Evolutionary conservation across 2,113 vertebrate genomes (phyloP).

Genomic region (Caranx ignobilis): DNA sequence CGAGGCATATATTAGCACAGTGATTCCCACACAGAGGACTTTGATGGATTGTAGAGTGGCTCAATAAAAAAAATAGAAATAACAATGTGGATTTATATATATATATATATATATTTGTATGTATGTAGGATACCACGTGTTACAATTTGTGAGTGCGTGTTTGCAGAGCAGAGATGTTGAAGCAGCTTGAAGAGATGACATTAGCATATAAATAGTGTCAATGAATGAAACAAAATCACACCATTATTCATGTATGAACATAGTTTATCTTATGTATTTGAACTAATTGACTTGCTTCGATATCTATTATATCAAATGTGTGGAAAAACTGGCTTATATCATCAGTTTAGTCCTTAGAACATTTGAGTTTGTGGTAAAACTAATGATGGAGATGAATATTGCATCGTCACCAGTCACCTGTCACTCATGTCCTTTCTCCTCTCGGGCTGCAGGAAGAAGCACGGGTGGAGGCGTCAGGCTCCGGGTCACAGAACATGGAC

Average conservation of each 20-base stretch:
- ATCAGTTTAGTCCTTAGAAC: not conserved
- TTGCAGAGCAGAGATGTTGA: not conserved
- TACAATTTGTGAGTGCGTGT: too few relatives aligned
- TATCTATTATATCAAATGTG: not conserved
- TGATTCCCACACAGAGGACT: not conserved
- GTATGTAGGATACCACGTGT: not conserved
- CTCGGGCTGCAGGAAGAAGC: slow-evolving; percentile 89
- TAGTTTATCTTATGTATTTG: not conserved
- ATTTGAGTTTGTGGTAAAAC: not conserved
- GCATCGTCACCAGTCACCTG: not conserved
- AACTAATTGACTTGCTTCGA: not conserved
- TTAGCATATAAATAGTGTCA: too few relatives aligned
- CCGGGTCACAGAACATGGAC: slow-evolving; percentile 91
- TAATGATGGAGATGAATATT: not conserved
- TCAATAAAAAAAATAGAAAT: not conserved
- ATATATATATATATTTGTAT: too few relatives aligned
- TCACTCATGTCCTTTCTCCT: not conserved
- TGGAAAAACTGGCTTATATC: not conserved
- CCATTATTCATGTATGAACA: too few relatives aligned
- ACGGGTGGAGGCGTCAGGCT: slow-evolving; percentile 76
- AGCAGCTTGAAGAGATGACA: too few relatives aligned
- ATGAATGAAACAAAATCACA: too few relatives aligned
- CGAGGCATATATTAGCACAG: not conserved
- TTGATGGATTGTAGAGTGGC: not conserved
- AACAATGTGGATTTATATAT: too few relatives aligned